phyloP scores from a whole-genome alignment of 2,113 vertebrate genomes.

The Oryzias javanicus region DNA sequence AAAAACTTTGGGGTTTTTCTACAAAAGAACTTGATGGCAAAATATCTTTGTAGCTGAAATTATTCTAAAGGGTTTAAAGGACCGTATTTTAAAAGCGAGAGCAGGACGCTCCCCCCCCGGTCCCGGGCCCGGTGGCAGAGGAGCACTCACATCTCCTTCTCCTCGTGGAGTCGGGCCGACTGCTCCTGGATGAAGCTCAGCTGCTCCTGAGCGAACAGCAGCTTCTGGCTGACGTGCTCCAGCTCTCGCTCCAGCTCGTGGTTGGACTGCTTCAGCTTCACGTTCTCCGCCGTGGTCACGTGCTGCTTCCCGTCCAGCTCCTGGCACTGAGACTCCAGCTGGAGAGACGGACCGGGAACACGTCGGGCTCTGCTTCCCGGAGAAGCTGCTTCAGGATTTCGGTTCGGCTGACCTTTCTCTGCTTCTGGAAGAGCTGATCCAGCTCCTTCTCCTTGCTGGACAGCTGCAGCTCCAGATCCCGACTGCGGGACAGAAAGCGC shows the following conservation, averaged over 20 bases:
- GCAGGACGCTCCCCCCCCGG: too few species aligned
- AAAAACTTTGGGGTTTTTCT: too few species aligned
- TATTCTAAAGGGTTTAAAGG: too few species aligned
- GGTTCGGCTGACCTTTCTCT: slow-evolving; percentile 77
- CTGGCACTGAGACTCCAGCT: slow-evolving; percentile 86
- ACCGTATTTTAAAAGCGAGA: too few species aligned
- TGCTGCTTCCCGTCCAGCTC: slow-evolving; percentile 85
- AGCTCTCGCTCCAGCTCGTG: slow-evolving; percentile 84
- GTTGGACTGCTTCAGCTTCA: slow-evolving; percentile 86
- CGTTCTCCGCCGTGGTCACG: slow-evolving; percentile 85
- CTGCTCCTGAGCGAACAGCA: slow-evolving; percentile 82
- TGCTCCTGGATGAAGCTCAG: slow-evolving; percentile 84
- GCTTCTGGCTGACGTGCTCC: slow-evolving; percentile 78
- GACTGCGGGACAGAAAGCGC: slow-evolving; percentile 80
- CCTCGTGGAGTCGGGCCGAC: slow-evolving; percentile 79
- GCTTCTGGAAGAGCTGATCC: slow-evolving; percentile 83
- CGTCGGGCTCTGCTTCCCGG: background rate
- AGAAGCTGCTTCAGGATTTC: background rate
- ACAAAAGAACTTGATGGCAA: too few species aligned
- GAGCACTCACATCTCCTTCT: slow-evolving; percentile 87
- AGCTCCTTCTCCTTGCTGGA: slow-evolving; percentile 85
- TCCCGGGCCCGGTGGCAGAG: too few species aligned
- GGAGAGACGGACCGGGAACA: background rate
- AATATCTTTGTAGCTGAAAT: too few species aligned
- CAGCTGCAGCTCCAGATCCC: slow-evolving; percentile 83